Conservation (phyloP, 2,888 invertebrate genomes). For the Brachylomia viminalis region DNA sequence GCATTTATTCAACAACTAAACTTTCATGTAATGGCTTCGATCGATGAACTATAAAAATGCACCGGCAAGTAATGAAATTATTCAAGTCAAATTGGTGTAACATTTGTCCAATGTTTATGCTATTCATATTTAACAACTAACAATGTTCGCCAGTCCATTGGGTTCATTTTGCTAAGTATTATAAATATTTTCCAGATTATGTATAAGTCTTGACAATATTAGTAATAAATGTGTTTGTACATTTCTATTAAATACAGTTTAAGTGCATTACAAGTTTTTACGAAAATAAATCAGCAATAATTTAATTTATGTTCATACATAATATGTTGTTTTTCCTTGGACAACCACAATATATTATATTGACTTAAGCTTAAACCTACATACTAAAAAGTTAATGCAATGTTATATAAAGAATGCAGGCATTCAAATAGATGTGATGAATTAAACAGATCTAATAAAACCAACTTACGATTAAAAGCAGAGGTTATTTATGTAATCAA, state of each 20-base stretch:
- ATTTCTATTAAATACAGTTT: constrained; percentile 23
- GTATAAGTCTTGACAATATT: constrained; percentile 3
- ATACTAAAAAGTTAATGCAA: constrained; percentile 15
- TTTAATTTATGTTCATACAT: background rate
- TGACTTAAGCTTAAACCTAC: constrained; percentile 15
- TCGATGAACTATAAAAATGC: constrained; percentile 30
- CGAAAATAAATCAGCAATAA: constrained; percentile 14
- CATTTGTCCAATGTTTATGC: constrained; percentile 14
- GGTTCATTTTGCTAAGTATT: constrained; percentile 2
- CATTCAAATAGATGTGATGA: constrained; percentile 4
- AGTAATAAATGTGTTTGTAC: constrained; percentile 48
- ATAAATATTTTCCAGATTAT: constrained; percentile 1
- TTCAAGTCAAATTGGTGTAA: constrained; percentile 13
- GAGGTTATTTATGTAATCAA: constrained; percentile 13
- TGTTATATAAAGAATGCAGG: background rate
- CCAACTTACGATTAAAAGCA: constrained; percentile 14
- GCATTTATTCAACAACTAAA: constrained; percentile 66
- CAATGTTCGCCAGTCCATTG: constrained; percentile 7
- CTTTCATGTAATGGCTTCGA: constrained; percentile 37
- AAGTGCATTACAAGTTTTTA: constrained; percentile 4
- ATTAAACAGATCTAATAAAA: constrained; percentile 27
- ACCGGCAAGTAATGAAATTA: constrained; percentile 10
- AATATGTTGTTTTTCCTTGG: constrained; percentile 7
- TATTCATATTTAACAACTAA: constrained; percentile 6
- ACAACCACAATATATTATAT: constrained; percentile 1